phyloP scores from a whole-genome alignment of 2,888 invertebrate genomes.

The Himalopsyche tibetana region DNA sequence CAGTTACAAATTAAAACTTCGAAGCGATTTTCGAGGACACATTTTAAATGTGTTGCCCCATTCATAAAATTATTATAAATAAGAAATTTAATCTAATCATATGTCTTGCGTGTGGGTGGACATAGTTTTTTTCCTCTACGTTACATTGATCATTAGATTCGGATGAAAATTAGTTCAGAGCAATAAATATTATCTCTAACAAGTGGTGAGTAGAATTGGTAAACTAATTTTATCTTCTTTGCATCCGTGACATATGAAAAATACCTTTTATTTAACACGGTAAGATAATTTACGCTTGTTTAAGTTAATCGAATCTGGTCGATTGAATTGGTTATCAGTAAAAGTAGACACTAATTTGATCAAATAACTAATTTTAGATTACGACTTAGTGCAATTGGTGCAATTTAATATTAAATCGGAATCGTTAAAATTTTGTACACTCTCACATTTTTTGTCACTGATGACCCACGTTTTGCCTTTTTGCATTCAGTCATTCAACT shows the following conservation, averaged over 20 bases:
- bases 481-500: no score
- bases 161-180: not conserved
- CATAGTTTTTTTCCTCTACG: not conserved
- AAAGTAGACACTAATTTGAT: no score
- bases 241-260: not conserved
- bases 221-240: conserved; percentile 10
- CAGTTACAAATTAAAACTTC: conserved; percentile 1
- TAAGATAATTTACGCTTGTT: not conserved
- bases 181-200: conserved; percentile 13
- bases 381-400: no score
- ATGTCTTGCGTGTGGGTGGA: not conserved
- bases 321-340: no score
- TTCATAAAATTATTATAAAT: not conserved
- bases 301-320: no score
- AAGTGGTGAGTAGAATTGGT: not conserved
- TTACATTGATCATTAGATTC: not conserved
- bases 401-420: no score
- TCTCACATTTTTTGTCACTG: no score
- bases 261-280: not conserved
- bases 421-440: no score
- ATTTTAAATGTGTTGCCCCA: not conserved
- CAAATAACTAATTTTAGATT: no score
- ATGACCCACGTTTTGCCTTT: no score
- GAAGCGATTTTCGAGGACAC: not conserved
- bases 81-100: not conserved